These are phyloP conservation scores for Drosophila flavopinicola DNA, from an alignment of 2,888 invertebrate genomes.

Conservation along the genomic window DNA sequence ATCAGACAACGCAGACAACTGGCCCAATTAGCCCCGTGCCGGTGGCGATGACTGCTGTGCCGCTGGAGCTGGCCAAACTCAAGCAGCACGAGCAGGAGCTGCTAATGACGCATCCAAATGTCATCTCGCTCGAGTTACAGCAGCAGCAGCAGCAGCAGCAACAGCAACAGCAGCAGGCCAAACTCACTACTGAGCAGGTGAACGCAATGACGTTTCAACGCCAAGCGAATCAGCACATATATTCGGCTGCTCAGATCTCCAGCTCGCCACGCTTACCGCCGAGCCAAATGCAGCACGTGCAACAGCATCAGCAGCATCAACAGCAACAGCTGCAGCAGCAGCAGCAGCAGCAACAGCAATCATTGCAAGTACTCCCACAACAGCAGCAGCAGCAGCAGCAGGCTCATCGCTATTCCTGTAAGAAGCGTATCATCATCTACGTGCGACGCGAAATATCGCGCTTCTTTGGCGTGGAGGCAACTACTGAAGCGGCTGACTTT, in stretches of 20 bases:
- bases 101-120: conserved; percentile 21
- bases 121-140: conserved; percentile 45
- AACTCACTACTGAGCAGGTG: neutral
- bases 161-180: no score
- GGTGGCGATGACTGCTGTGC: conserved; percentile 78
- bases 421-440: conserved; percentile 82
- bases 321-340: conserved; percentile 38
- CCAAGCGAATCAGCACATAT: conserved; percentile 49
- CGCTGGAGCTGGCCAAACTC: neutral
- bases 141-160: no score
- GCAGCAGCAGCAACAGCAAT: conserved; percentile 34
- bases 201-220: conserved; percentile 24
- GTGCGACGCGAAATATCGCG: conserved; percentile 81
- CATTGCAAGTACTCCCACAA: conserved; percentile 40
- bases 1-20: conserved; percentile 85
- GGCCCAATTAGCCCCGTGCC: conserved; percentile 84
- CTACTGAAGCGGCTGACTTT: conserved; percentile 81
- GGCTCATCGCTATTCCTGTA: conserved; percentile 70
- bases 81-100: conserved; percentile 31
- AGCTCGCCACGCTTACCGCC: no score
- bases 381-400: conserved; percentile 45
- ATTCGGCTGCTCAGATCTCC: conserved; percentile 24
- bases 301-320: conserved; percentile 38
- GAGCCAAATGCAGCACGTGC: conserved; percentile 24
- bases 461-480: conserved; percentile 83